phyloP scores from a whole-genome alignment of 2,797 vertebrate genomes.

The Cygnus olor region DNA sequence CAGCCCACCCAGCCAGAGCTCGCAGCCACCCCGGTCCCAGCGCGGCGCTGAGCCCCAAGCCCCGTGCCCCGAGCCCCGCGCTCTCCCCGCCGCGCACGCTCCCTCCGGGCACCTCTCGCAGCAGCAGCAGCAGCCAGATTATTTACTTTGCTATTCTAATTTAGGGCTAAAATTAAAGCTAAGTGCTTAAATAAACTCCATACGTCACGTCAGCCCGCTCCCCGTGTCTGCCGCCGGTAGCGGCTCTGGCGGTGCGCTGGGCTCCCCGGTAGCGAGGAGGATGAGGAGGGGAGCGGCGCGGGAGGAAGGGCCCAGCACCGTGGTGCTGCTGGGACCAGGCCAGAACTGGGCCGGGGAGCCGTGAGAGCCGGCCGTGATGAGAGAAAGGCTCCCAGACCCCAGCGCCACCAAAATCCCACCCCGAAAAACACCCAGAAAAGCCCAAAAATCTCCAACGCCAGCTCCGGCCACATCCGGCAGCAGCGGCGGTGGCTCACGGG shows the following conservation, averaged over 20 bases:
- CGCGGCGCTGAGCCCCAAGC: no score
- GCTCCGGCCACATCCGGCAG: not conserved
- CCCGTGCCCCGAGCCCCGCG: not conserved
- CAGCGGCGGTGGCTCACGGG: no score
- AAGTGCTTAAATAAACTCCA: not conserved
- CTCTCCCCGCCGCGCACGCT: not conserved
- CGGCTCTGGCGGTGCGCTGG: no score
- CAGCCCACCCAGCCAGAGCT: no score
- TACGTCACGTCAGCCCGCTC: not conserved
- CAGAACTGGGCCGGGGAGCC: no score
- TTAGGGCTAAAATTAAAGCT: constrained; percentile 38
- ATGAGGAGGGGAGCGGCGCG: not conserved
- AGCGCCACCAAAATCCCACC: no score
- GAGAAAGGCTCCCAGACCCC: constrained; percentile 1
- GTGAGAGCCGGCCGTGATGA: no score
- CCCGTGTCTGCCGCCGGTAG: not conserved
- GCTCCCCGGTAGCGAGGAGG: not conserved
- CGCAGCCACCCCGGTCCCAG: no score
- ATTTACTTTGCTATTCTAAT: constrained; percentile 25
- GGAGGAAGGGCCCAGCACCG: not conserved
- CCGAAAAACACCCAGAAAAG: not conserved
- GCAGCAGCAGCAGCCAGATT: not conserved
- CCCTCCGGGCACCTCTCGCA: not conserved
- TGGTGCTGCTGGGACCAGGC: no score
- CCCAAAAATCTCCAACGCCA: not conserved